Evolutionary conservation across 2,797 vertebrate species (phyloP).

Genomic region (Intellagama lesueurii): DNA sequence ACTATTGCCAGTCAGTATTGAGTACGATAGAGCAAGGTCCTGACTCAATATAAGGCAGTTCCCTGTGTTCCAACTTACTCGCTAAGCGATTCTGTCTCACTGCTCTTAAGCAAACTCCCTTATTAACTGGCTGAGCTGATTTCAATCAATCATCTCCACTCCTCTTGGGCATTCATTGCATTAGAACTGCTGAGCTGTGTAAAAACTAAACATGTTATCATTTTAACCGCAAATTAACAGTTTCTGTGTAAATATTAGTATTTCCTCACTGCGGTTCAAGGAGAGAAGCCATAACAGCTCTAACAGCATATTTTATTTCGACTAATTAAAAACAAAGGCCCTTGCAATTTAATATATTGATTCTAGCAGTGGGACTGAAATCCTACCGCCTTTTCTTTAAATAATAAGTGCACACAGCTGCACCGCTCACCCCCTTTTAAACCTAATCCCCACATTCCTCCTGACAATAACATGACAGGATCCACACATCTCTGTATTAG

Average conservation of each 20-base stretch:
- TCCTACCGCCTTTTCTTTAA: constrained; percentile 50
- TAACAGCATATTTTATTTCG: constrained; percentile 75
- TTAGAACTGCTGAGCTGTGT: constrained; percentile 55
- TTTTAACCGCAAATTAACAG: constrained; percentile 78
- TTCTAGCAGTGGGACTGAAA: constrained; percentile 81
- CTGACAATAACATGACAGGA: constrained; percentile 80
- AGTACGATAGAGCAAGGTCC: no score
- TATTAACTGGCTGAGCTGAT: constrained; percentile 42
- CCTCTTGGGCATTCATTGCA: constrained; percentile 58
- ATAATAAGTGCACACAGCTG: constrained; percentile 81
- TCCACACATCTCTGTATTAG: constrained; percentile 78
- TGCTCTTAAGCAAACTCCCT: constrained; percentile 5
- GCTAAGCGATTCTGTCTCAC: constrained; percentile 42
- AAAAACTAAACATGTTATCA: constrained; percentile 73
- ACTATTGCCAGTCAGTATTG: no score
- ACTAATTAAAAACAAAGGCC: constrained; percentile 83
- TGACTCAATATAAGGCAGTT: no score
- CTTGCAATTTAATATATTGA: constrained; percentile 81
- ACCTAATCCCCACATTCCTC: constrained; percentile 77
- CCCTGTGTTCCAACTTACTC: constrained; percentile 3
- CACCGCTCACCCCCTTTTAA: constrained; percentile 67
- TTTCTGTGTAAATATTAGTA: constrained; percentile 81
- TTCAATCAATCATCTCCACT: constrained; percentile 48
- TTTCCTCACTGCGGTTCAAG: constrained; percentile 74
- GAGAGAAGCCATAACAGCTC: constrained; percentile 69